Percentiles rank a stretch among this genome's conserved stretches.
phyloP scores from a whole-genome alignment of 53 echinoderm and acorn worm species.

The Pentamera pediparva region DNA sequence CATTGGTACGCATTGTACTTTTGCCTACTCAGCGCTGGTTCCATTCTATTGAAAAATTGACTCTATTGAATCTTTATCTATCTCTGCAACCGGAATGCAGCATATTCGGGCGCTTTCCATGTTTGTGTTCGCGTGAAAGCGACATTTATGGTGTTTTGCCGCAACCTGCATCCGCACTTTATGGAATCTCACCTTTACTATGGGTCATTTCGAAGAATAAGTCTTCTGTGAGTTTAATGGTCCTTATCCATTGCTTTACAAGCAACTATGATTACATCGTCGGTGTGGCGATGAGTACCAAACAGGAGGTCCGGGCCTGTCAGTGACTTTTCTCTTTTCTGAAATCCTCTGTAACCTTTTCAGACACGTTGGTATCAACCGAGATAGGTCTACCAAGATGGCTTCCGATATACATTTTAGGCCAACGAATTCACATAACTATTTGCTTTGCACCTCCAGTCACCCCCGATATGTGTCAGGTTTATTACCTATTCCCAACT shows the following conservation, averaged over 20 bases:
- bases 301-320: too few species aligned
- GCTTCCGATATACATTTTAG: neutral
- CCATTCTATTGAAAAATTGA: too few species aligned
- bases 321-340: neutral
- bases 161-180: too few species aligned
- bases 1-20: too few species aligned
- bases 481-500: neutral
- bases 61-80: too few species aligned
- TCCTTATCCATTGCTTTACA: neutral
- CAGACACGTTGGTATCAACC: neutral
- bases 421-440: neutral
- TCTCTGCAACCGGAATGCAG: too few species aligned
- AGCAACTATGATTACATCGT: neutral
- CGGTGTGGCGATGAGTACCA: too few species aligned
- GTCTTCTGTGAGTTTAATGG: neutral
- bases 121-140: too few species aligned
- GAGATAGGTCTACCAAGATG: neutral
- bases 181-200: too few species aligned
- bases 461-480: neutral
- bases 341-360: neutral
- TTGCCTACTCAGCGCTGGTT: too few species aligned
- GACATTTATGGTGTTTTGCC: too few species aligned
- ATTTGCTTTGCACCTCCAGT: neutral
- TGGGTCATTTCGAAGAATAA: neutral
- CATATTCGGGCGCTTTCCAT: too few species aligned